Conservation (phyloP, 2,113 vertebrate species). For the Barnardius zonarius region DNA sequence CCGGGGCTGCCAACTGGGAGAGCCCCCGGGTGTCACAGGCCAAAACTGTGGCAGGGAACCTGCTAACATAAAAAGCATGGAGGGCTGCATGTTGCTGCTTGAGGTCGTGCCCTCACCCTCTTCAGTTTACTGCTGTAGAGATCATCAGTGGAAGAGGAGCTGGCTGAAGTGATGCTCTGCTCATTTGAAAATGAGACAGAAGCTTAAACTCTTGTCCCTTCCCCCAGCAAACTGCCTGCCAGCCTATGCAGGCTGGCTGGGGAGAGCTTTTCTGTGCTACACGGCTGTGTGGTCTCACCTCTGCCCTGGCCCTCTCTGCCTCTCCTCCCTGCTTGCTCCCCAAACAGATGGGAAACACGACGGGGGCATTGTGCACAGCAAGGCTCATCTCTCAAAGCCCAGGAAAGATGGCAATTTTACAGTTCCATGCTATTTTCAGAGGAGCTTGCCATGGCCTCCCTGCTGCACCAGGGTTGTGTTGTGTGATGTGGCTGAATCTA, state of each 20-base stretch:
- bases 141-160: not conserved
- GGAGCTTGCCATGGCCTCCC: not conserved
- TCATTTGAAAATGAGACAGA: not conserved
- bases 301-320: not conserved
- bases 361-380: fast-evolving
- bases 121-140: not conserved
- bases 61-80: not conserved
- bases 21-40: not conserved
- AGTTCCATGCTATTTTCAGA: not conserved
- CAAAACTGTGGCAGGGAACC: not conserved
- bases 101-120: not conserved
- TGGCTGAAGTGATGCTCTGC: not conserved
- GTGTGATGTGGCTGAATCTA: not conserved
- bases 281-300: not conserved
- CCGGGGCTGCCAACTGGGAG: not conserved
- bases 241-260: not conserved
- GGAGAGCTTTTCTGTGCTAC: not conserved
- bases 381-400: not conserved
- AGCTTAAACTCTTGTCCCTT: not conserved
- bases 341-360: not conserved
- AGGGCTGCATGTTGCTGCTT: not conserved
- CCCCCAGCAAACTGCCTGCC: not conserved
- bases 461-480: not conserved
- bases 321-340: not conserved
- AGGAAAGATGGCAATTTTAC: not conserved